Conservation (phyloP, 2,797 vertebrate genomes). For the Zonotrichia albicollis region DNA sequence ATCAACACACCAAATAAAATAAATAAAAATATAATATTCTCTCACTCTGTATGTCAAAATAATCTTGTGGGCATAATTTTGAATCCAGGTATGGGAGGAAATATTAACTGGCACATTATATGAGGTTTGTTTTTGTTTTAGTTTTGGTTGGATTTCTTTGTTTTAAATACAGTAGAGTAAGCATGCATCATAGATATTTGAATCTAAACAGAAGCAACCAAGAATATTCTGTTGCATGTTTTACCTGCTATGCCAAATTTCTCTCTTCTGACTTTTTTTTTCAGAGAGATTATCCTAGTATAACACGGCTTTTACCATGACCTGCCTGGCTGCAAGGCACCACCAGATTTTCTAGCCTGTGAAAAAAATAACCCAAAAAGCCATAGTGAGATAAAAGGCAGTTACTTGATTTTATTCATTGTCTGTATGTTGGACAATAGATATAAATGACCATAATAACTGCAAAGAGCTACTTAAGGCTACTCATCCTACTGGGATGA, state of each 20-base stretch:
- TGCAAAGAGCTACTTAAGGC: background rate
- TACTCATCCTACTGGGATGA: background rate
- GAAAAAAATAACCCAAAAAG: background rate
- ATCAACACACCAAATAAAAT: background rate
- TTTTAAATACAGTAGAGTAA: background rate
- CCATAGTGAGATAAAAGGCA: fast-evolving
- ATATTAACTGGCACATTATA: background rate
- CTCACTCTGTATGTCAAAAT: background rate
- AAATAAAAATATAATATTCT: background rate
- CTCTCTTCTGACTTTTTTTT: background rate
- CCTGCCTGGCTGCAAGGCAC: background rate
- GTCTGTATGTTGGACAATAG: background rate
- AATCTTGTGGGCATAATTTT: background rate
- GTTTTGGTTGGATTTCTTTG: too few relatives aligned
- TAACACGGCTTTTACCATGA: background rate
- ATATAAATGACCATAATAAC: background rate
- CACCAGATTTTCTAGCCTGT: background rate
- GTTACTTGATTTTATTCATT: background rate
- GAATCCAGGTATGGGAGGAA: background rate
- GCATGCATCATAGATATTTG: background rate
- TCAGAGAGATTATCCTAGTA: background rate
- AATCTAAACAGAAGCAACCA: background rate
- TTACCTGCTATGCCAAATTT: background rate
- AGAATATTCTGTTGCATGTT: background rate
- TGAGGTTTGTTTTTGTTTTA: too few relatives aligned